These are phyloP conservation scores for Eidolon helvum DNA, from an alignment of 2,113 vertebrate species.

Conservation along the genomic window DNA sequence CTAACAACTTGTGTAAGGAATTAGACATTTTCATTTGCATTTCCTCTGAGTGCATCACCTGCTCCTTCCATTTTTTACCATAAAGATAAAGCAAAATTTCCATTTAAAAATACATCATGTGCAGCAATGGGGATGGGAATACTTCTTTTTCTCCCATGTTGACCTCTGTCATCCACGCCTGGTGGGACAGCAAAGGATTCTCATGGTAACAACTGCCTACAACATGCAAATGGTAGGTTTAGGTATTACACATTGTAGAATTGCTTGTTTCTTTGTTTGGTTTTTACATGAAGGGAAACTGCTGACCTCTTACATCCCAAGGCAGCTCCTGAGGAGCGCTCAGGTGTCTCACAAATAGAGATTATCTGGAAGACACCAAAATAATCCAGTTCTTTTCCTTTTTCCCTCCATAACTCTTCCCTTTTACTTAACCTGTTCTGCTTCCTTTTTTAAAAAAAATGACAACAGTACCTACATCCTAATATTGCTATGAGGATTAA, in stretches of 20 bases:
- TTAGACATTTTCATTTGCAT: background rate
- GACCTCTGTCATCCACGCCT: background rate
- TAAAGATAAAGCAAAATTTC: background rate
- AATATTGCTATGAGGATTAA: background rate
- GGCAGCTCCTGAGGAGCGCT: background rate
- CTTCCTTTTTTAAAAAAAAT: background rate
- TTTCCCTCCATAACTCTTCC: background rate
- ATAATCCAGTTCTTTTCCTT: background rate
- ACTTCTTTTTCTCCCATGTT: background rate
- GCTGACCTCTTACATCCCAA: background rate
- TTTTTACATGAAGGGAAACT: background rate
- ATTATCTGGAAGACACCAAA: background rate
- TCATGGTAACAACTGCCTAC: rapidly evolving
- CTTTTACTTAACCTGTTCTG: background rate
- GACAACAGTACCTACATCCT: background rate
- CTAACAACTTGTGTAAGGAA: background rate
- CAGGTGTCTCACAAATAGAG: background rate
- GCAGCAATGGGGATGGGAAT: background rate
- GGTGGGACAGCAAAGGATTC: background rate
- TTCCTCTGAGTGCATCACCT: rapidly evolving
- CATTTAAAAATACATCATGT: background rate
- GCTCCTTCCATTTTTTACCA: background rate
- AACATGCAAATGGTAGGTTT: rapidly evolving
- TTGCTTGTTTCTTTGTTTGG: background rate
- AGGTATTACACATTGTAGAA: rapidly evolving